Percentiles rank a stretch among this genome's conserved stretches.
phyloP scores from a whole-genome alignment of 2,888 invertebrate species.

The Acrocera orbiculus region DNA sequence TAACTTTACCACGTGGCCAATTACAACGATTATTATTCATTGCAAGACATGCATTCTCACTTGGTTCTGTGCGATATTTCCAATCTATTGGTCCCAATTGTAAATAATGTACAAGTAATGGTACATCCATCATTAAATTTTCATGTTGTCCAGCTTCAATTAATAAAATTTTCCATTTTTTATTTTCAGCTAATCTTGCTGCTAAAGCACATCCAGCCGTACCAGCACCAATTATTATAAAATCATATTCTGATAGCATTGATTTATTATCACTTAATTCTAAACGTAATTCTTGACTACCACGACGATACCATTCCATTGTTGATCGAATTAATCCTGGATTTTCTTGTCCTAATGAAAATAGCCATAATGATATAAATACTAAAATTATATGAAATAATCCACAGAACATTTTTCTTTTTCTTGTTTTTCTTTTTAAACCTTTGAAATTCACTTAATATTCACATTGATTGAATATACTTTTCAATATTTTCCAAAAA shows the following conservation, averaged over 20 bases:
- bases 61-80: conserved; percentile 57
- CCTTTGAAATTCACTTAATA: no score
- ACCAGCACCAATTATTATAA: conserved; percentile 40
- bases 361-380: no score
- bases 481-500: no score
- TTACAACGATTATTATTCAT: conserved; percentile 17
- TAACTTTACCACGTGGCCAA: conserved; percentile 32
- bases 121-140: conserved; percentile 47
- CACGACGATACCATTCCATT: neutral
- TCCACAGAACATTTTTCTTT: no score
- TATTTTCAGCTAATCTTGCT: conserved; percentile 40
- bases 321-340: neutral
- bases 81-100: conserved; percentile 51
- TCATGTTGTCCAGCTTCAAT: conserved; percentile 41
- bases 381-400: no score
- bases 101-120: conserved; percentile 44
- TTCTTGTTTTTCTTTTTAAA: no score
- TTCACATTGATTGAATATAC: no score
- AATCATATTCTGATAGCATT: conserved; percentile 30
- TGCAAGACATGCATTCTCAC: conserved; percentile 36
- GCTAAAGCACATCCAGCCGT: conserved; percentile 42
- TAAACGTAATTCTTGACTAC: conserved; percentile 6
- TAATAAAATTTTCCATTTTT: conserved; percentile 37
- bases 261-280: conserved; percentile 7
- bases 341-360: neutral